Evolutionary conservation across 2,113 vertebrate species (phyloP).

Genomic region (Sorex araneus): DNA sequence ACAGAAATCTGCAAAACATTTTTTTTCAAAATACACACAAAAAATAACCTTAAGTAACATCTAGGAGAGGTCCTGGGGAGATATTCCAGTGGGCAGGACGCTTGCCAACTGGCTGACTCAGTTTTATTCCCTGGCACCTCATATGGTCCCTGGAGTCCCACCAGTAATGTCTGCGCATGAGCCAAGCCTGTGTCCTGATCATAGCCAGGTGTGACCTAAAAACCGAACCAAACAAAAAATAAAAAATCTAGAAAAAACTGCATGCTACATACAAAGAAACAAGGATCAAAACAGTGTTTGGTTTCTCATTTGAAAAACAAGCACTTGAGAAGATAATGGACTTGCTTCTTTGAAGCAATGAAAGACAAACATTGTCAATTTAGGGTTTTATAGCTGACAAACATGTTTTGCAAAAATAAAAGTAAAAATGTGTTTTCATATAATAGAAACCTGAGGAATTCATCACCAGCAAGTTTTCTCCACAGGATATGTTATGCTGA

Average conservation of each 20-base stretch:
- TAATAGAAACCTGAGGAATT: background rate
- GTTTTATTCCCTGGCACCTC: too few species aligned
- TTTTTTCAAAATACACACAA: background rate
- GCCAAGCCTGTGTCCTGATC: too few species aligned
- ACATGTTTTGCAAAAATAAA: slow-evolving; percentile 1
- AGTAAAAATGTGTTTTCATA: background rate
- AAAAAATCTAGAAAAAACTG: background rate
- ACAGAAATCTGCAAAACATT: background rate
- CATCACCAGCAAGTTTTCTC: background rate
- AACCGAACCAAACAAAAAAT: background rate
- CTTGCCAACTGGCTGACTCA: too few species aligned
- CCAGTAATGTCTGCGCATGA: too few species aligned
- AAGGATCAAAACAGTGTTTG: background rate
- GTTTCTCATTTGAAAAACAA: background rate
- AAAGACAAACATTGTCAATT: background rate
- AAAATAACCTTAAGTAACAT: background rate
- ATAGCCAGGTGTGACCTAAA: too few species aligned
- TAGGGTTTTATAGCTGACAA: background rate
- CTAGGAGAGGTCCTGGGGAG: too few species aligned
- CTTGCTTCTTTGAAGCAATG: background rate
- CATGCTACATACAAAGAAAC: background rate
- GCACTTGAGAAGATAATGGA: background rate
- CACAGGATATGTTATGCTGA: background rate
- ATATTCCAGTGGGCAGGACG: too few species aligned
- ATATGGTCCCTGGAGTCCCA: too few species aligned